Evolutionary conservation across 1,140 invertebrate genomes (phyloP), one percentile per base, ranked within the genome.

Genomic region (Antheraea pernyi): DNA sequence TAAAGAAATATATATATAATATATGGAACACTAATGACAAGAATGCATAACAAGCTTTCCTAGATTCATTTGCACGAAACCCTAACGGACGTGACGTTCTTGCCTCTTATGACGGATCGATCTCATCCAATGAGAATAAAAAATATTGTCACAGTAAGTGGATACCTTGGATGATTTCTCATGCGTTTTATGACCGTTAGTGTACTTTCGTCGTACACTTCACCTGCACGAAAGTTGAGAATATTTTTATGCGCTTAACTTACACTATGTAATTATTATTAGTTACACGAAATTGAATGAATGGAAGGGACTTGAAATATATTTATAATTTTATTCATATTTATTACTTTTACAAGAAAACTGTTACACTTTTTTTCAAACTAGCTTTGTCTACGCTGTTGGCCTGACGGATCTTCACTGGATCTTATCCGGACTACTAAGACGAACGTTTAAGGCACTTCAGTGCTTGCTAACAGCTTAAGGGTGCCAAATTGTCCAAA

Each of bases 31-130:
- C 46, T 16, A 16, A 6, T 16, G 16, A 53, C 16, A 16, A 16
- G 46, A 13, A 16, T 53, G 13, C 16, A 53, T 13, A n/a, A 13
- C 46, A 13, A 53, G 46, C 46, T 53, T 53, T 53, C 46, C 10
- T 53, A n/a, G 11, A 9, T 53, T 53, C 46, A n/a, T 53, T 85
- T 81, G 72, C 83, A 72, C 73, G 73, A 81, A 79, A 74, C 78
- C 78, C 77, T 76, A 69, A 76, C 81, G 77, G 78, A 81, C 74
- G 73, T 53, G 19, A 19, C 19, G 36, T 18, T 39, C 63, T 7
- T 62, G 69, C 78, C 70, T 79, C 76, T 68, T 81, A 82, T 89
- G 88, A 91, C 82, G 77, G 86, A 89, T 91, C 76, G 83, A 77
- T 78, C 70, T 42, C 72, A 64, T 74, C 8, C 62, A 48, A 7